Evolutionary conservation across 2,797 vertebrate genomes (phyloP), one percentile per base, ranked within the genome.

Genomic region (Urocyon cinereoargenteus): DNA sequence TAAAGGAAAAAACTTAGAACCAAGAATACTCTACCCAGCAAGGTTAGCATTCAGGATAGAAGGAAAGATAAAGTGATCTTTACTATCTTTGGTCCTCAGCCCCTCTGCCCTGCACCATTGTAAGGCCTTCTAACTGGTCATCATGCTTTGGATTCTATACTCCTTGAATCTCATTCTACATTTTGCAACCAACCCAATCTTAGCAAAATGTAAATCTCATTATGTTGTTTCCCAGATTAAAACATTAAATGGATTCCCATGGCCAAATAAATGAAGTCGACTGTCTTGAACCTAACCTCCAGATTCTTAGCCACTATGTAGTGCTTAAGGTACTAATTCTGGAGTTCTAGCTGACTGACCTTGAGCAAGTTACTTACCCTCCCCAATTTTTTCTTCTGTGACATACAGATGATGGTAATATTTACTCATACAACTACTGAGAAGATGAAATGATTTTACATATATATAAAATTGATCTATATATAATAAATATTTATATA

Each of bases 381-480:
- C 51, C 12, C 90, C 34, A 59, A 3, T 59, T 72, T 92, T 89
- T 14, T 70, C 10, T 62, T 86, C 45, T 90, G 36, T 89, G 40
- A 91, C 87, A 53, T 77, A 77, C 68, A n/a, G 2, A 64, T 88
- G 70, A 59, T 94, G 66, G 21, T 77, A 78, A 59, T 92, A 91
- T 73, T 87, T 92, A 68, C 13, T 77, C 45, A 3, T 81, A 53
- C 22, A n/a, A 66, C 70, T 85, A 61, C 26, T 81, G 45, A 73
- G 61, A 70, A 57, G 26, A 89, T 83, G 16, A 82, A 28, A 57
- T 66, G 1, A 26, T 34, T 40, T 26, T 68, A 28, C 64, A 4
- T 45, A 45, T 49, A 4, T 45, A 45, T 45, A 45, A 45, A 45
- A 45, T 45, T 45, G 40, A 8, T 45, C 40, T 14, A 5, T n/a